Evolutionary conservation across 2,888 invertebrate species (phyloP).

Genomic region (Stenodera caucasica): DNA sequence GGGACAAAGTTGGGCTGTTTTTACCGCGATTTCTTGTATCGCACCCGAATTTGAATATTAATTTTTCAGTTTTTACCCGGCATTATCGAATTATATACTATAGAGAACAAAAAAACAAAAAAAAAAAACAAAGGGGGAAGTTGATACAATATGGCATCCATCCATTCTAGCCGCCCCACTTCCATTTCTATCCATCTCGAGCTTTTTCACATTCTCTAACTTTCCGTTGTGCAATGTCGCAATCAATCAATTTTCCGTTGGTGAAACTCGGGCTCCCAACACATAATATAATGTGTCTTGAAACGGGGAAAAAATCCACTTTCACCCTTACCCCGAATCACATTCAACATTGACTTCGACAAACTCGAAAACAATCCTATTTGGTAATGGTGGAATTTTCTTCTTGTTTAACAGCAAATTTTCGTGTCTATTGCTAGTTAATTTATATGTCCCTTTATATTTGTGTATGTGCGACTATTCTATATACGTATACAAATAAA

Average conservation of each 20-base stretch:
- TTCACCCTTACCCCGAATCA: neutral
- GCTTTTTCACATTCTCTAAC: slow-evolving; percentile 10
- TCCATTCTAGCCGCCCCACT: neutral
- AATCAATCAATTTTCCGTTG: slow-evolving; percentile 13
- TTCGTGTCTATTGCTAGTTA: slow-evolving; percentile 44
- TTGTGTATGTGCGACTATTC: slow-evolving; percentile 7
- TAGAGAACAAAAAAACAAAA: too few relatives aligned
- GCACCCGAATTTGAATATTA: neutral
- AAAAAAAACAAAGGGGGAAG: neutral
- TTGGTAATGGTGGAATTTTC: neutral
- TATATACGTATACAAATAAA: neutral
- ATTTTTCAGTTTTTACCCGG: neutral
- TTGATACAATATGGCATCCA: slow-evolving; percentile 7
- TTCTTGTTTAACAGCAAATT: slow-evolving; percentile 12
- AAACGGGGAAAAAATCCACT: neutral
- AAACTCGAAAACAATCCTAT: slow-evolving; percentile 1
- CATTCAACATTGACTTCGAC: neutral
- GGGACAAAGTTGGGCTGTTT: too few relatives aligned
- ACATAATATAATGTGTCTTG: slow-evolving; percentile 3
- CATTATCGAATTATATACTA: neutral
- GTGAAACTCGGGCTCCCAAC: neutral
- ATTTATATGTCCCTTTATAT: slow-evolving; percentile 45
- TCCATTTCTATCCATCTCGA: neutral
- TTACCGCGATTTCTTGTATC: too few relatives aligned
- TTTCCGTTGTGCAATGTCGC: slow-evolving; percentile 11